Evolutionary conservation across 2,888 invertebrate genomes (phyloP), one percentile per base, ranked within the genome.

Genomic region (Oscheius sp.): DNA sequence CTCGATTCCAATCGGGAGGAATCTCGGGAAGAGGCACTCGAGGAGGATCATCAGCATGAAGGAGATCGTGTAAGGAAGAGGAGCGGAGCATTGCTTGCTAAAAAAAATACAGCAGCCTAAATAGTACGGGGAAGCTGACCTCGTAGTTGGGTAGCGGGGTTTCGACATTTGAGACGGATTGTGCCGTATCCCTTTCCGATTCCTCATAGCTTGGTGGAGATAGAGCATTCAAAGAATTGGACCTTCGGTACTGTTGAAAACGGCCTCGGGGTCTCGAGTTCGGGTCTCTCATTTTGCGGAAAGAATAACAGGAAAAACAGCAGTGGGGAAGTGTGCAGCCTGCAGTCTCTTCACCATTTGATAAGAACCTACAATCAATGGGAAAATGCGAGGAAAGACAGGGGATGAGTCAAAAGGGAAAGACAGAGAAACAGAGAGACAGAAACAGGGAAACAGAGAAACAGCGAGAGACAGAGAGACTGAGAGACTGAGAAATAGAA

Each of bases 41-140:
- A 5, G 48, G 63, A n/a, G 47, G 29, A 1, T 63, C 50, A 5
- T 63, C 47, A 5, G 58, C 58, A 21, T 63, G 63, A 5, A 63
- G 63, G 47, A 63, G 63, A 63, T 63, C 63, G 50, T 63, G 63
- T 47, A 63, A 48, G 29, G 63, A 63, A 50, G 63, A 47, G n/a
- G 63, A 63, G 29, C 63, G 47, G 21, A 63, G 63, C 48, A 63
- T 21, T 3, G 63, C 63, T 50, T 63, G 57, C n/a, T 29, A 2
- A 10, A 57, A 33, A 53, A 53, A 53, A 53, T 11, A 11, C 4
- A 9, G 53, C n/a, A 53, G 29, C n/a, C 13, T 21, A 53, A 29
- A 53, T 53, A n/a, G 4, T 5, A 29, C 4, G n/a, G 3, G 29
- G 33, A 33, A 2, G 29, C 10, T 9, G 29, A 57, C n/a, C 57